Evolutionary conservation across 2,888 invertebrate species (phyloP), one percentile per base, ranked within the genome.

Genomic region (Onchidella celtica): DNA sequence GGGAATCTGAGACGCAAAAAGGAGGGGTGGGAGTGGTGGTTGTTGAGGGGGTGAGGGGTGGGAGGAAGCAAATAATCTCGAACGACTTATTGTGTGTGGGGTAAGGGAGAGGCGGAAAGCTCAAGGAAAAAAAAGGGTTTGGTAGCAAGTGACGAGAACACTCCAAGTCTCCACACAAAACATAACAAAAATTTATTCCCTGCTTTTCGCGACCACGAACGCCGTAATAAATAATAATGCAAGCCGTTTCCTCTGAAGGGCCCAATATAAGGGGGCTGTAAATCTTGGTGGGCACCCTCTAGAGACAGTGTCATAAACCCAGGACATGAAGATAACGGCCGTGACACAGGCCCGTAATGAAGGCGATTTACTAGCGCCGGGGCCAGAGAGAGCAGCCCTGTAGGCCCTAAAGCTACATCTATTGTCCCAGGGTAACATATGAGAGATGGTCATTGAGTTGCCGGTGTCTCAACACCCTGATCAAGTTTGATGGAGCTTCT

Each of bases 281-380:
- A 75, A 75, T 75, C 75, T 21, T 21, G 29, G 40, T 11, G 75
- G 65, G 21, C 65, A 65, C 24, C 47, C 47, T 65, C 47, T 21
- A 32, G 65, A 65, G 63, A 47, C 63, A 17, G 47, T 0, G 65
- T 65, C 75, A 65, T 65, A 75, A 75, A 65, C 3, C 65, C 2
- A 4, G 27, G 40, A 75, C n/a, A 63, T 47, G 21, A 47, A 65
- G 75, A 75, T 75, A 75, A 75, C 66, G 9, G 76, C 55, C 76
- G 6, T 36, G 66, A 57, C 76, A 47, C n/a, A 34, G 57, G 66
- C 1, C 57, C 29, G 76, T 76, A 76, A 76, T 76, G 76, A 76
- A 55, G 76, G 76, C 76, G 59, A 78, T 78, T 78, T 78, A 78
- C 69, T 78, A 61, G 69, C 59, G 59, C 78, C 57, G 3, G 29